A percentile compares a stretch with the other conserved stretches of the same genome.
Evolutionary conservation across 2,797 vertebrate species (phyloP).

Genomic region (Smutsia gigantea): DNA sequence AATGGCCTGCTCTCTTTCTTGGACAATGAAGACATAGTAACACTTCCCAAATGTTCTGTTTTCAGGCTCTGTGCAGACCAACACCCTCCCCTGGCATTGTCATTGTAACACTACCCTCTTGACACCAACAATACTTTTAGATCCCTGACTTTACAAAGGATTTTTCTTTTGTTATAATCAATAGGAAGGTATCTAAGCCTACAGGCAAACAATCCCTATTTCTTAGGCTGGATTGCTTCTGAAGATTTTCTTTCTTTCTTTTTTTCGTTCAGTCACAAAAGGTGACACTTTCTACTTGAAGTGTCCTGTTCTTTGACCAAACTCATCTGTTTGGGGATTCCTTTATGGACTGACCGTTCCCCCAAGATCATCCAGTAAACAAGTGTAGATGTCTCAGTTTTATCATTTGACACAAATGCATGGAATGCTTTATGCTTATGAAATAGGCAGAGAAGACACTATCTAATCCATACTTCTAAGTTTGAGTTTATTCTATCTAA

Average conservation of each 20-base stretch:
- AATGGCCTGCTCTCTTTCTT: not conserved
- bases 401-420: not conserved
- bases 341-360: not conserved
- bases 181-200: not conserved
- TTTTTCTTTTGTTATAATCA: constrained; percentile 17
- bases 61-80: not conserved
- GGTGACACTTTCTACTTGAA: not conserved
- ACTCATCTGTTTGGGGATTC: not conserved
- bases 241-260: not conserved
- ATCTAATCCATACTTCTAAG: not conserved
- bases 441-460: not conserved
- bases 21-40: not conserved
- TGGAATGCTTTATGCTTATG: not conserved
- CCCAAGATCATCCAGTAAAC: not conserved
- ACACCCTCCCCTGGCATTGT: not conserved
- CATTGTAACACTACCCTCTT: not conserved
- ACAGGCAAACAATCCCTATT: not conserved
- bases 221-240: not conserved
- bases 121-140: not conserved
- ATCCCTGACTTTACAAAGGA: not conserved
- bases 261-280: not conserved
- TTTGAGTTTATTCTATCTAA: not conserved
- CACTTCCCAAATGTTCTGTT: not conserved
- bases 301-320: not conserved
- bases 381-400: not conserved